Percentiles rank a stretch among this genome's conserved stretches.
phyloP scores from a whole-genome alignment of 1,140 invertebrate genomes.

The Ectropis grisescens region DNA sequence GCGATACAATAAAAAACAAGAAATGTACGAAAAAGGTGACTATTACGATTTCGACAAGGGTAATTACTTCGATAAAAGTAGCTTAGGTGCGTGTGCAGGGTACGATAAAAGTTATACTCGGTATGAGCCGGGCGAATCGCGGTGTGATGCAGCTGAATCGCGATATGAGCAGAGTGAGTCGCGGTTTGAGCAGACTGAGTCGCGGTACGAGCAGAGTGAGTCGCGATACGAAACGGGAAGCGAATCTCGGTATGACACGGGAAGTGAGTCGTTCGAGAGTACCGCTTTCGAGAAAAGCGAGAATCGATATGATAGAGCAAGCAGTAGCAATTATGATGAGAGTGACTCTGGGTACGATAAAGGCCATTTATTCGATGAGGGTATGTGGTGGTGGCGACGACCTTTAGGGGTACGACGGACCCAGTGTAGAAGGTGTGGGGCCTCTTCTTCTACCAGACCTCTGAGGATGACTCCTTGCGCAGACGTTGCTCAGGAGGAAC shows the following conservation, averaged over 20 bases:
- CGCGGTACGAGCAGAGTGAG: background rate
- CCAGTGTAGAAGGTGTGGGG: constrained; percentile 35
- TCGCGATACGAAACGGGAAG: constrained; percentile 9
- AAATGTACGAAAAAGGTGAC: background rate
- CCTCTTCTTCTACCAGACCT: constrained; percentile 40
- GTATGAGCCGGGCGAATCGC: no score
- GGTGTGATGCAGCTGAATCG: no score
- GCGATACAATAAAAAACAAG: background rate
- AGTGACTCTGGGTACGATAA: constrained; percentile 20
- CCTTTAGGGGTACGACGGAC: constrained; percentile 36
- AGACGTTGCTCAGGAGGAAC: constrained; percentile 24
- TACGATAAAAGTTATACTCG: no score
- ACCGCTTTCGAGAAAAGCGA: no score
- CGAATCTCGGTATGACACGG: background rate
- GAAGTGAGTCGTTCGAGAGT: no score
- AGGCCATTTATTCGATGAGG: constrained; percentile 18
- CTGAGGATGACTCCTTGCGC: constrained; percentile 39
- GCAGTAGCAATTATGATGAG: no score
- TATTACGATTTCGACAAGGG: constrained; percentile 2
- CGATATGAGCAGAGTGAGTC: background rate
- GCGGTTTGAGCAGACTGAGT: background rate
- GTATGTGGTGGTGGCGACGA: constrained; percentile 47
- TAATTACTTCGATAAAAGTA: no score
- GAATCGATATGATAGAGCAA: constrained; percentile 28
- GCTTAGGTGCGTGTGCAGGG: no score